Percentiles rank a stretch among this genome's conserved stretches.
phyloP scores from a whole-genome alignment of 1,140 invertebrate species.

The Zelostemma sp. region DNA sequence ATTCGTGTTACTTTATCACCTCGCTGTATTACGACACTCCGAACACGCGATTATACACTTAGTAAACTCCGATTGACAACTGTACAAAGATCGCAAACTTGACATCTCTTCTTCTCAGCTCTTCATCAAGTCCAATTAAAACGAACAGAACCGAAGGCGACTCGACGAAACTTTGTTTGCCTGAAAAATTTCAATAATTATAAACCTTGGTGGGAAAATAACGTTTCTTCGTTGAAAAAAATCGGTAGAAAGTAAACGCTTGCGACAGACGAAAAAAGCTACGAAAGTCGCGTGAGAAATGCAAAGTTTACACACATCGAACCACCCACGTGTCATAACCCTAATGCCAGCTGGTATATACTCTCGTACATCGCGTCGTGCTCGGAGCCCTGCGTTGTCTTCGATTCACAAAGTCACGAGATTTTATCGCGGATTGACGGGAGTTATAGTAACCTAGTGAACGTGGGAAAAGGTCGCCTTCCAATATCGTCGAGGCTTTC shows the following conservation, averaged over 20 bases:
- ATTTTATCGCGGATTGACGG: constrained; percentile 50
- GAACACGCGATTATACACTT: constrained; percentile 49
- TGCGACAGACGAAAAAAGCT: neutral
- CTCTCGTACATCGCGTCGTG: constrained; percentile 27
- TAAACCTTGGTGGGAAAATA: neutral
- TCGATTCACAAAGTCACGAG: constrained; percentile 48
- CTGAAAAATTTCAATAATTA: no score
- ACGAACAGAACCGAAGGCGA: no score
- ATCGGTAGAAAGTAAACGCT: neutral
- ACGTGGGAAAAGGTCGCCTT: constrained; percentile 51
- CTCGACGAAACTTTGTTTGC: no score
- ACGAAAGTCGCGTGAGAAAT: constrained; percentile 29
- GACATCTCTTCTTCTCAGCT: neutral
- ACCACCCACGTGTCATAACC: constrained; percentile 52
- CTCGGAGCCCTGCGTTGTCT: constrained; percentile 25
- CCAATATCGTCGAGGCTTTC: constrained; percentile 31
- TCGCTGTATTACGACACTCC: constrained; percentile 44
- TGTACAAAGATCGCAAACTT: constrained; percentile 28
- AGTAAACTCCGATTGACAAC: constrained; percentile 45
- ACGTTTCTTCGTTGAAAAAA: neutral
- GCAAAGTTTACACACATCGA: constrained; percentile 24
- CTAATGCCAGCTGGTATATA: constrained; percentile 35
- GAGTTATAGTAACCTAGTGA: constrained; percentile 54
- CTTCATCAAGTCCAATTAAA: neutral
- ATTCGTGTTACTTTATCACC: constrained; percentile 49